Conservation (phyloP, 2,113 vertebrate species). For the Mustela nigripes region DNA sequence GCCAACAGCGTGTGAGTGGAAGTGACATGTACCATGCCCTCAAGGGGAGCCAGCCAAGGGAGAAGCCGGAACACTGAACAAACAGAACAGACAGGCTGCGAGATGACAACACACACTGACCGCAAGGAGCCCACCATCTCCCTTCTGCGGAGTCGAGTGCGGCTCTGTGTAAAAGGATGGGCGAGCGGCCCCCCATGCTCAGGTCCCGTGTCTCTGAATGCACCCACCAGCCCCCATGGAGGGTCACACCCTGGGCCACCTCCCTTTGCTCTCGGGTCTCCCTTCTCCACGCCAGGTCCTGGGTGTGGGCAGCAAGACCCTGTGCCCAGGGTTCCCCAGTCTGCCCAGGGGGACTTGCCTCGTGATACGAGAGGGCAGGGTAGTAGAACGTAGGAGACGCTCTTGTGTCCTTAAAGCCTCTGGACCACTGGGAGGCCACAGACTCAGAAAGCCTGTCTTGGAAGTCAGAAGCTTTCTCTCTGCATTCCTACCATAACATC, state of each 20-base stretch:
- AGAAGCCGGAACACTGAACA: fast-evolving
- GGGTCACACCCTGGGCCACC: fast-evolving
- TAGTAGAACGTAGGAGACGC: neutral
- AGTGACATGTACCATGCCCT: neutral
- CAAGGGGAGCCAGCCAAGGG: no score
- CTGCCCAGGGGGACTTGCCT: neutral
- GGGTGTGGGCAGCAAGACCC: no score
- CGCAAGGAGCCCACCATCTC: fast-evolving
- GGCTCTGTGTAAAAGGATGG: neutral
- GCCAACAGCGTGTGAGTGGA: neutral
- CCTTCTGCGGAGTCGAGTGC: neutral
- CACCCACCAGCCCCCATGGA: neutral
- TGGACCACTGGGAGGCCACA: fast-evolving
- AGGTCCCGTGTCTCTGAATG: neutral
- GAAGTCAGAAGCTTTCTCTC: neutral
- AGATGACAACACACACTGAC: fast-evolving
- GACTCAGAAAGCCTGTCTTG: neutral
- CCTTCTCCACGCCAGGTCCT: neutral
- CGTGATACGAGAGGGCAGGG: fast-evolving
- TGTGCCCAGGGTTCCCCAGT: no score
- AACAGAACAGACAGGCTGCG: neutral
- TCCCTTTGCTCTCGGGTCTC: no score
- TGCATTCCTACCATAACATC: constrained; percentile 9
- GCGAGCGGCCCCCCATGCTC: fast-evolving
- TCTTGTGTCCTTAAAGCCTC: neutral